These are phyloP conservation scores for Cephalopholis sonnerati DNA, from an alignment of 2,113 vertebrate species.

Conservation along the genomic window DNA sequence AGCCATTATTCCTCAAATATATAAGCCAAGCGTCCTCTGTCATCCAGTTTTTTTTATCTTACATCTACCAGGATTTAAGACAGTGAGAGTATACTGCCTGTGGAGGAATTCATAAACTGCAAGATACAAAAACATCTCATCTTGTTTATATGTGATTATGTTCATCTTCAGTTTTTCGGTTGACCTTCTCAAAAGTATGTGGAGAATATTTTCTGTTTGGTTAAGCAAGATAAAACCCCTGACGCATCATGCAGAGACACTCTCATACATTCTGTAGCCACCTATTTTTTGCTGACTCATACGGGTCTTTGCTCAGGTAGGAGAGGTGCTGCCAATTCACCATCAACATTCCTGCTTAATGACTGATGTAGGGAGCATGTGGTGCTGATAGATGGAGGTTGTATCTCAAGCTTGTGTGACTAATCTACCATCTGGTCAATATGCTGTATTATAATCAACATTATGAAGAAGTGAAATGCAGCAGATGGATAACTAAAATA, in stretches of 20 bases:
- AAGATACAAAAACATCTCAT: background rate
- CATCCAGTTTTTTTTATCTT: background rate
- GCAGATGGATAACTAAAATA: constrained; percentile 36
- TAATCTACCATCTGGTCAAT: constrained; percentile 53
- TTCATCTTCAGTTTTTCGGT: background rate
- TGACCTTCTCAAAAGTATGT: background rate
- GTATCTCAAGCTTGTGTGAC: constrained; percentile 41
- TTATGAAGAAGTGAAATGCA: constrained; percentile 13
- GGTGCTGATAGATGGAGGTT: constrained; percentile 33
- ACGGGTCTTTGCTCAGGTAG: constrained; percentile 7
- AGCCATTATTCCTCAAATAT: background rate
- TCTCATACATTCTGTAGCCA: background rate
- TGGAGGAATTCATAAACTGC: background rate
- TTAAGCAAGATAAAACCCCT: background rate
- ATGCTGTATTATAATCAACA: constrained; percentile 27
- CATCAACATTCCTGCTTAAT: constrained; percentile 25
- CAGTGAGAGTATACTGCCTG: background rate
- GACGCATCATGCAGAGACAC: background rate
- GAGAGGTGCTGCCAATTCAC: constrained; percentile 17
- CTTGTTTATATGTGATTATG: background rate
- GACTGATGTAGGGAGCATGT: constrained; percentile 14
- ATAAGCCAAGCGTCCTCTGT: background rate
- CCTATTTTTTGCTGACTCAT: constrained; percentile 37
- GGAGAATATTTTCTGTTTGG: background rate
- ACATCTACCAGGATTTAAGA: background rate